Base-by-base conservation (phyloP, 2,888 invertebrate genomes). In the Agelastica alni region DNA sequence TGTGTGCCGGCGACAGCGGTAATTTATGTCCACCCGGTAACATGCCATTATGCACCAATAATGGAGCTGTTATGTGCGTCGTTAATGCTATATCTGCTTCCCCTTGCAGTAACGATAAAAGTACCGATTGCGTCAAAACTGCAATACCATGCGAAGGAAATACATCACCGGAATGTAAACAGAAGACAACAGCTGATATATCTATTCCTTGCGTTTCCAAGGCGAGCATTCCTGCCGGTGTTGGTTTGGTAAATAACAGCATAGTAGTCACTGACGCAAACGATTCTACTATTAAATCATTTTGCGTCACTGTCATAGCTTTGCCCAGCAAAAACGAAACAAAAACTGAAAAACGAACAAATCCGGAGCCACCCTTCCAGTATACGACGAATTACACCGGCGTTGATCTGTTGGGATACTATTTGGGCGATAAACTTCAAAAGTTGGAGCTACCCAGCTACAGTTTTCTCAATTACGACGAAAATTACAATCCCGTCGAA, bases 61-160 rank as follows among this genome's bases (percentile, higher is more conserved):
- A 73, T 43, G 76, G 76, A 3, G 74, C 74, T 3, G 72, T 76
- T 13, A 71, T 76, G 67, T 75, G 77, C 56, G 73, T 75, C 2
- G 70, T 74, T 3, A 72, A 67, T 43, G 69, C 70, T 0, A 55
- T 63, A 6, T 59, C 65, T 12, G 74, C 74, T 5, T 67, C 63
- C 13, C 72, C 72, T 4, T 76, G 76, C 51, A 61, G 60, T 3
- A 62, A 68, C 10, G 62, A 69, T 28, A 61, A 61, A 4, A 60
- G 69, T 39, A 58, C 57, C 2, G 69, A 69, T 17, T 76, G 76
- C 49, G 70, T 75, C 2, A 65, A 61, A 14, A 71, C 69, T 17
- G 66, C 61, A 3, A 61, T 76, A n/a, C 70, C 73, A 9, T 76
- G 76, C 56, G 61, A 67, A 12, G 70, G 72, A 26, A 70, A 66